These are phyloP conservation scores for Trichopria drosophilae DNA, from an alignment of 2,888 invertebrate species.

Conservation along the genomic window DNA sequence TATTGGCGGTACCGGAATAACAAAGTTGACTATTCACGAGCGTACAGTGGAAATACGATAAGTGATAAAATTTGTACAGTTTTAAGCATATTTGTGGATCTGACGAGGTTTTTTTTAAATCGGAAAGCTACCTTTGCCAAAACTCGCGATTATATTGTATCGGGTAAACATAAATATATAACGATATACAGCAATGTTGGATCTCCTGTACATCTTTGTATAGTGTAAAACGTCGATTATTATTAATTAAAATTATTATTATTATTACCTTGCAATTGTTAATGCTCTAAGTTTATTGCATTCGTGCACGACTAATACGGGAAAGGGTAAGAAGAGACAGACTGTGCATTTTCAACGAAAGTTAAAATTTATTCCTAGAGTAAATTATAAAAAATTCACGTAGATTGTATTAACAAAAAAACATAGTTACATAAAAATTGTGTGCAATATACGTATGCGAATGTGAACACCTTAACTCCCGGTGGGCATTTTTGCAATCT, in stretches of 20 bases:
- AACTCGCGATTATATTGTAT: conserved; percentile 44
- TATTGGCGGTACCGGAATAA: conserved; percentile 42
- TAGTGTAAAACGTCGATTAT: conserved; percentile 44
- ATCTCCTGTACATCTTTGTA: conserved; percentile 54
- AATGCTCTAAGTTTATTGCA: not conserved
- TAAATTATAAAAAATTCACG: no score
- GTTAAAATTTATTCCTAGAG: no score
- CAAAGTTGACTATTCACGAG: no score
- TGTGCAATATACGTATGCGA: no score
- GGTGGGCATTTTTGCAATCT: no score
- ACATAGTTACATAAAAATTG: no score
- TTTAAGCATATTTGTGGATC: conserved; percentile 43
- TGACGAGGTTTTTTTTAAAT: conserved; percentile 48
- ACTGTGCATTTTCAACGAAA: no score
- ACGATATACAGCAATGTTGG: conserved; percentile 52
- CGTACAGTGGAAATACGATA: no score
- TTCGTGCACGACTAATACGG: no score
- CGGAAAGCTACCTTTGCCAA: conserved; percentile 53
- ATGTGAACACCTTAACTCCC: no score
- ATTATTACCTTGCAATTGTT: conserved; percentile 25
- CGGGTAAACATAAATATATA: conserved; percentile 32
- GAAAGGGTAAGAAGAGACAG: no score
- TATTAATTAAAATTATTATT: conserved; percentile 29
- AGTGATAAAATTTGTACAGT: conserved; percentile 46
- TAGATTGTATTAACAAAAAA: not conserved